Evolutionary conservation across 2,888 invertebrate species (phyloP), one percentile per base, ranked within the genome.

Genomic region (Dryadula phaetusa): DNA sequence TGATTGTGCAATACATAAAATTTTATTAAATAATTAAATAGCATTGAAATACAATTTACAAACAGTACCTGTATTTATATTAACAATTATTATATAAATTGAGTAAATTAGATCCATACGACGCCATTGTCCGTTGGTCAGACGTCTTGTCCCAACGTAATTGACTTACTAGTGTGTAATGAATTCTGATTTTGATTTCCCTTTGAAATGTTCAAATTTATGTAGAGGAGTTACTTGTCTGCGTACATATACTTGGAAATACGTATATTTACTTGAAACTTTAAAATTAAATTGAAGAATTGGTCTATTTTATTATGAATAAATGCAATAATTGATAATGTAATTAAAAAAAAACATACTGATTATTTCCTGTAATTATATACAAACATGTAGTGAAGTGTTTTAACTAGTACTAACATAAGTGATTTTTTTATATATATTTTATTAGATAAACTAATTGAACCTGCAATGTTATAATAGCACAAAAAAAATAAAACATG

Each of bases 121-220:
- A 71, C 70, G 58, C 75, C 64, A 75, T 77, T 75, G 76, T 76
- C 72, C 75, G 70, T 37, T 58, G 71, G 69, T 72, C 69, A 66
- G 75, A 71, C 75, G 70, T 70, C 76, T 74, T 75, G 73, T 69
- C 73, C 72, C 70, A 70, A 32, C 67, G 62, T 76, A 77, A 77
- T 74, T 74, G 70, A 77, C 68, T 77, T 77, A 77, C 74, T 71
- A 73, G 76, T 76, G 72, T 77, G 75, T 77, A 75, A 75, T 75
- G 74, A 75, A 76, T 74, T 77, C 69, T 74, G 72, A 73, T 73
- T 74, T 69, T 64, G 72, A 76, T 75, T 75, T 75, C 72, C 73
- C 73, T 77, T 72, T 42, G 66, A 67, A 70, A 70, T 70, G 54
- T 61, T 67, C 49, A 56, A 64, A 37, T 64, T 64, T 34, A 37